phyloP scores from a whole-genome alignment of 2,113 vertebrate species.

The Macrotus californicus region DNA sequence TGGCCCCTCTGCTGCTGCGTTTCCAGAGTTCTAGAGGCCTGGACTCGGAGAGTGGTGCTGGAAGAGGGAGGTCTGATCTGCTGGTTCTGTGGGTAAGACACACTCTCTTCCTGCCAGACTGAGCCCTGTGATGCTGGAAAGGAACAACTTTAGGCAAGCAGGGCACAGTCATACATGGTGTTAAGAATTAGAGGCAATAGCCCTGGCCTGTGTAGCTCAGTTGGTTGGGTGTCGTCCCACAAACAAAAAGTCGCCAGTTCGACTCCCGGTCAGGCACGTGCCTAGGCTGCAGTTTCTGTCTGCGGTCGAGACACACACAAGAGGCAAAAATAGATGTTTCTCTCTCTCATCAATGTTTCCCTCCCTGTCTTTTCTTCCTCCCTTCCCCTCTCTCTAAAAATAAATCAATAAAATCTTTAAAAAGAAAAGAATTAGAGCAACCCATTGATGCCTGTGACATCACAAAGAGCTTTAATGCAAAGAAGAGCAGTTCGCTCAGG shows the following conservation, averaged over 20 bases:
- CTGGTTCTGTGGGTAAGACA: background rate
- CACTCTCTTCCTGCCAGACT: background rate
- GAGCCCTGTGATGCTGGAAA: constrained; percentile 15
- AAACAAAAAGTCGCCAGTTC: too few relatives aligned
- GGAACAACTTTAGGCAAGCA: background rate
- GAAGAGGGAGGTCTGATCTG: background rate
- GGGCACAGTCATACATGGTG: background rate
- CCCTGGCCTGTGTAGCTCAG: too few relatives aligned
- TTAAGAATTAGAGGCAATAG: constrained; percentile 31
- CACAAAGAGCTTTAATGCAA: constrained; percentile 12
- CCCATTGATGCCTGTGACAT: constrained; percentile 49
- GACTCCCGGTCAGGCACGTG: too few relatives aligned
- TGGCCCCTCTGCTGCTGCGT: background rate
- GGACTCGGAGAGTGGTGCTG: background rate
- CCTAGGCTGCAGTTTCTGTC: too few relatives aligned
- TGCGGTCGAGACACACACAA: too few relatives aligned
- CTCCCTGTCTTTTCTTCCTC: too few relatives aligned
- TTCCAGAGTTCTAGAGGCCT: background rate
- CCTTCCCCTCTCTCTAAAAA: too few relatives aligned
- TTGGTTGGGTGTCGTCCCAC: too few relatives aligned
- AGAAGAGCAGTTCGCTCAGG: background rate
- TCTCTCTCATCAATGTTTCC: too few relatives aligned
- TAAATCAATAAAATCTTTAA: too few relatives aligned
- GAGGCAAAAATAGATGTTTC: too few relatives aligned
- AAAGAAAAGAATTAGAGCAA: constrained; percentile 21